Conservation (phyloP, 2,113 vertebrate species). For the Semnornis frantzii region DNA sequence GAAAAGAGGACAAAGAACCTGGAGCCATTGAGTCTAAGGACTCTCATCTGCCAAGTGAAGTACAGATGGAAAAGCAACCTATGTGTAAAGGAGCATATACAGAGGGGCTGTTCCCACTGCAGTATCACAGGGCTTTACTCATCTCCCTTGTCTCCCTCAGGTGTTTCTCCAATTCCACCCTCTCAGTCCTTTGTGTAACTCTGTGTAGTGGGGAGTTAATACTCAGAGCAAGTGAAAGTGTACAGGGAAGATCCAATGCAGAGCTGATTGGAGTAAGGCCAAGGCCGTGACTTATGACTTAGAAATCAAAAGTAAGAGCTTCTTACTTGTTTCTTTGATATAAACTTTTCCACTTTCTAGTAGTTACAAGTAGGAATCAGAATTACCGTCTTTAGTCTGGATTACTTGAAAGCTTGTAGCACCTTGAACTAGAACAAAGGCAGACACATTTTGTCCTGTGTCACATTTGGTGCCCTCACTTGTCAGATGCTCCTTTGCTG, state of each 20-base stretch:
- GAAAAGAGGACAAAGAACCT: no score
- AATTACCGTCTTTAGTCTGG: not conserved
- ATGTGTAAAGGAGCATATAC: not conserved
- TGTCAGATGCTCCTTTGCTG: not conserved
- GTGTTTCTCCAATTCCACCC: not conserved
- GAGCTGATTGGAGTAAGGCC: not conserved
- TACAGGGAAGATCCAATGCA: not conserved
- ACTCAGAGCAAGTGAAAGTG: not conserved
- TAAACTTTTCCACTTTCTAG: not conserved
- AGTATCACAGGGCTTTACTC: not conserved
- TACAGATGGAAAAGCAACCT: not conserved
- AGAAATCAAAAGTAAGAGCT: not conserved
- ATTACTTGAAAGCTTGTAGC: not conserved
- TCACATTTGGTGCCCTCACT: not conserved
- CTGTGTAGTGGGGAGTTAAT: fast-evolving
- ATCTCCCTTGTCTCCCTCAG: not conserved
- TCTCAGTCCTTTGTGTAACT: not conserved
- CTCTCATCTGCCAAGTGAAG: not conserved
- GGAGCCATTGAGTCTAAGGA: no score
- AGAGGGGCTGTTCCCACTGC: not conserved
- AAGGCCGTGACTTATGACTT: not conserved
- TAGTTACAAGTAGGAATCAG: not conserved
- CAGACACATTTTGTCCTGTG: not conserved
- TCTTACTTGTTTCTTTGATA: not conserved
- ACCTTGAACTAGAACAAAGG: not conserved